Evolutionary conservation across 2,797 vertebrate genomes (phyloP).

Genomic region (Buphagus erythrorhynchus): DNA sequence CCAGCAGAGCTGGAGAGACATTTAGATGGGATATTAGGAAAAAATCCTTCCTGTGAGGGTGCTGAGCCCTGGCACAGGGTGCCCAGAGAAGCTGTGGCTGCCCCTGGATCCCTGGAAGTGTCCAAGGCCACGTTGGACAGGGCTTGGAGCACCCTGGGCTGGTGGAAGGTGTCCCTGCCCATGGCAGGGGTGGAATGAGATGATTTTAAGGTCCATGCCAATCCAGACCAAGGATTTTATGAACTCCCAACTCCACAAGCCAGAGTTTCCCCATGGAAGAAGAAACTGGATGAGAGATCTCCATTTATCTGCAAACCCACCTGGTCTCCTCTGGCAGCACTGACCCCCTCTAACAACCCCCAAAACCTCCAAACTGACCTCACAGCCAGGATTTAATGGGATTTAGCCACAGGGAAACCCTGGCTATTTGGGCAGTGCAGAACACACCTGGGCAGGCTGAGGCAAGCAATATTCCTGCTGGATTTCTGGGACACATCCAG

Average conservation of each 20-base stretch:
- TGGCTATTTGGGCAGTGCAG: not conserved
- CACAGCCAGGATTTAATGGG: not conserved
- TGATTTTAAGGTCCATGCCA: not conserved
- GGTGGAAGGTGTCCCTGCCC: not conserved
- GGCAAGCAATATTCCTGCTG: not conserved
- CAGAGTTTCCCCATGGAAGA: not conserved
- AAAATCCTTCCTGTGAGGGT: not conserved
- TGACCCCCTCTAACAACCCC: not conserved
- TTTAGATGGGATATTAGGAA: not conserved
- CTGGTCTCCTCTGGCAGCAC: not conserved
- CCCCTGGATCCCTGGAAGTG: not conserved
- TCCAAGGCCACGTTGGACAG: accelerated
- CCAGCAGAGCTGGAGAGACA: not conserved
- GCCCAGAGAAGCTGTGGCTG: not conserved
- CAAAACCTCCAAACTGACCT: not conserved
- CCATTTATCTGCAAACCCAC: not conserved
- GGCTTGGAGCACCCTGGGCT: accelerated
- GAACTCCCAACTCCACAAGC: not conserved
- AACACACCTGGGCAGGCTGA: not conserved
- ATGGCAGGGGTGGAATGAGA: not conserved
- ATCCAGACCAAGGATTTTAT: not conserved
- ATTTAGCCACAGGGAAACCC: not conserved
- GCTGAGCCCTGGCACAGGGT: accelerated
- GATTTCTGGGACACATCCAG: not conserved
- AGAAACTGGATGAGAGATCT: not conserved